Evolutionary conservation across 2,888 invertebrate genomes (phyloP).

Genomic region (Lucinisca nassula): DNA sequence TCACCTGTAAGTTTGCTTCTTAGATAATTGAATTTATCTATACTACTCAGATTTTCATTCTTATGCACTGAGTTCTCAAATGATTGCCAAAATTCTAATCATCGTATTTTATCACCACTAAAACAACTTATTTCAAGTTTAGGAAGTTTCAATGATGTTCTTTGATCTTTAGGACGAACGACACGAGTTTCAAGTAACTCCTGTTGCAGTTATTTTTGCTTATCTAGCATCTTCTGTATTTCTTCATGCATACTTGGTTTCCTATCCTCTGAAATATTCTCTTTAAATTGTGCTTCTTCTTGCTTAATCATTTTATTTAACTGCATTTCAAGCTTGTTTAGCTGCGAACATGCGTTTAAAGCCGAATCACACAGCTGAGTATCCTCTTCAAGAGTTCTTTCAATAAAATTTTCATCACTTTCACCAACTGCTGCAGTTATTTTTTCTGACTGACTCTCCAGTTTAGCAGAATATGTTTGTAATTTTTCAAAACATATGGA

Average conservation of each 20-base stretch:
- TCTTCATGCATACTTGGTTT: not conserved
- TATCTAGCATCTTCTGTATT: not conserved
- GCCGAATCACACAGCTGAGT: not conserved
- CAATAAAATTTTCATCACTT: not conserved
- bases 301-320: not conserved
- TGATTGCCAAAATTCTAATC: conserved; percentile 44
- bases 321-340: not conserved
- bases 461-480: conserved; percentile 3
- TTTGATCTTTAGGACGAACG: not conserved
- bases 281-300: not conserved
- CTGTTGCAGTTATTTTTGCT: not conserved
- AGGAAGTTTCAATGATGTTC: conserved; percentile 27
- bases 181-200: not conserved
- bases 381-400: not conserved
- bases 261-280: not conserved
- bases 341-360: not conserved
- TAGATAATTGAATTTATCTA: conserved; percentile 59
- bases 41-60: conserved; percentile 18
- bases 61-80: conserved; percentile 48
- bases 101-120: conserved; percentile 31
- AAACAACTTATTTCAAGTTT: conserved; percentile 30
- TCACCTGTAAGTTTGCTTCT: conserved; percentile 35
- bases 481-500: not conserved
- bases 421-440: no score
- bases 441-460: conserved; percentile 8